Evolutionary conservation across 2,797 vertebrate genomes (phyloP).

Genomic region (Esox masquinongy): DNA sequence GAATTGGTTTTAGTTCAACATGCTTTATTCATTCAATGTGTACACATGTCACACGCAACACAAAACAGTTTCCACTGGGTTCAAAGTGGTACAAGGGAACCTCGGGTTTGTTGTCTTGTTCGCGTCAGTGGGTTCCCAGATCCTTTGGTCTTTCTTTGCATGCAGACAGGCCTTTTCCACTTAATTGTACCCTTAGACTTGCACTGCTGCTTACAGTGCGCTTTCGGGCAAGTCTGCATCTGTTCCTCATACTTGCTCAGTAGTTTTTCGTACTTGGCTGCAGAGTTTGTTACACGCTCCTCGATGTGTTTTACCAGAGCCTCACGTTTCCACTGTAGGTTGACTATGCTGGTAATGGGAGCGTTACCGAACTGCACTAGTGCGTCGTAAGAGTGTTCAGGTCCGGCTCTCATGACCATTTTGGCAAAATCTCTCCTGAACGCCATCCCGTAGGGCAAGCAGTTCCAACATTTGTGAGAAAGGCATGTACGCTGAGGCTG

Average conservation of each 20-base stretch:
- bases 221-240: neutral
- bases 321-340: neutral
- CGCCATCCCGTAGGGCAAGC: neutral
- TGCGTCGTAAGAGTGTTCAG: neutral
- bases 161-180: constrained; percentile 2
- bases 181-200: neutral
- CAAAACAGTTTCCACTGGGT: neutral
- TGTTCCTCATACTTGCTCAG: neutral
- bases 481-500: neutral
- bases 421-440: neutral
- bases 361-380: neutral
- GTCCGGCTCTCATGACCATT: neutral
- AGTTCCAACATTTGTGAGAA: neutral
- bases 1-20: neutral
- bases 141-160: neutral
- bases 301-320: neutral
- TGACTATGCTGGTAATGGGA: neutral
- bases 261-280: neutral
- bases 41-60: neutral
- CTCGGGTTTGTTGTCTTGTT: neutral
- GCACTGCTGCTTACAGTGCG: neutral
- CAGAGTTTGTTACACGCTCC: neutral
- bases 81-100: neutral
- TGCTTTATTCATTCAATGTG: neutral
- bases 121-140: neutral